Percentiles rank a stretch among this genome's conserved stretches.
Conservation (phyloP, 2,888 invertebrate genomes). For the Automeris io region DNA sequence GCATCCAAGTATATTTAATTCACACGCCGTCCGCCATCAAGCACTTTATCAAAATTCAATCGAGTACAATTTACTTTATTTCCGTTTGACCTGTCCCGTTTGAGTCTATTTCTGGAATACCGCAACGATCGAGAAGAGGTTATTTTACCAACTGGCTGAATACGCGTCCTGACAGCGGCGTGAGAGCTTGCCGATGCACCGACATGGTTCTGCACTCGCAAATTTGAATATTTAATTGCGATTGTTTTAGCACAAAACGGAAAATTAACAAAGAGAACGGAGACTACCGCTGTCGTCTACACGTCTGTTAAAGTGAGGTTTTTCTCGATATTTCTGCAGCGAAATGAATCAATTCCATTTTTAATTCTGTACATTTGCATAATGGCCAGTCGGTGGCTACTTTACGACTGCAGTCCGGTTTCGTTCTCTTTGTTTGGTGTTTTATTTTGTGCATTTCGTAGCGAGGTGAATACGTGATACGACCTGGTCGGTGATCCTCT, state of each 20-base stretch:
- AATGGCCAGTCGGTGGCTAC: slow-evolving; percentile 41
- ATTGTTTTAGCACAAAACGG: slow-evolving; percentile 53
- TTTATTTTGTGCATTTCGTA: slow-evolving; percentile 61
- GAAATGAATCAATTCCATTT: slow-evolving; percentile 49
- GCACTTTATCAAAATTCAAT: slow-evolving; percentile 67
- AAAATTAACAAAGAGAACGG: slow-evolving; percentile 62
- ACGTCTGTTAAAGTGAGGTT: slow-evolving; percentile 41
- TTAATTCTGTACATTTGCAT: slow-evolving; percentile 47
- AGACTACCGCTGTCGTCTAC: slow-evolving; percentile 35
- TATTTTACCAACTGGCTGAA: slow-evolving; percentile 61
- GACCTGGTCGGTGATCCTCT: slow-evolving; percentile 29
- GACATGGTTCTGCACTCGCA: slow-evolving; percentile 67
- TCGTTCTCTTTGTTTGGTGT: slow-evolving; percentile 55
- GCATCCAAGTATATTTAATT: slow-evolving; percentile 56
- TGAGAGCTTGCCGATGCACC: slow-evolving; percentile 40
- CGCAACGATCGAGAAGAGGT: slow-evolving; percentile 57
- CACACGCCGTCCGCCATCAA: slow-evolving; percentile 63
- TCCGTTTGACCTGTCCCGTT: slow-evolving; percentile 70
- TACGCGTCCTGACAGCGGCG: slow-evolving; percentile 60
- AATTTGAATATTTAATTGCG: slow-evolving; percentile 65
- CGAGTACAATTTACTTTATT: slow-evolving; percentile 70
- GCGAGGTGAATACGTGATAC: slow-evolving; percentile 51
- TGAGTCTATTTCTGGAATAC: slow-evolving; percentile 63
- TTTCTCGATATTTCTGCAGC: slow-evolving; percentile 32
- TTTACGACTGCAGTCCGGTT: slow-evolving; percentile 50